Evolutionary conservation across 2,888 invertebrate species (phyloP), one percentile per base, ranked within the genome.

Genomic region (Pseudococcus viburni): DNA sequence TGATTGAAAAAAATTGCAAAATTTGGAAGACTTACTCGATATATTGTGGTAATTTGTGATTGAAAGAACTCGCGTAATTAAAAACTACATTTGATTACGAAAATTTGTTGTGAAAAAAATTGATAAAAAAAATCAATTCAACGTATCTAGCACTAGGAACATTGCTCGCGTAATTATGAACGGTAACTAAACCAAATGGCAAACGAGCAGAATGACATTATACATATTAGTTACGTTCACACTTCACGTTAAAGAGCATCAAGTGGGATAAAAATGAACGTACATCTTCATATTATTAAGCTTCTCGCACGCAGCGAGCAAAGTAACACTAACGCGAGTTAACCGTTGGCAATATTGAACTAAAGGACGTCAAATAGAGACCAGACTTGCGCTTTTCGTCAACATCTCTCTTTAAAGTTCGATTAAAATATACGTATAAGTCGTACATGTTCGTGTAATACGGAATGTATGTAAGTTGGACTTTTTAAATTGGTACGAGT

Each of bases 251-350:
- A 83, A 83, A 83, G 64, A 64, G 80, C 80, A 83, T 83, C 80
- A 83, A 83, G 80, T 83, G 80, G 80, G 80, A 83, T 83, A 83
- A 83, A 83, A 83, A 83, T 42, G 80, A 19, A 83, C 80, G 80
- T 33, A 39, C 80, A 83, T 83, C 73, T 73, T 73, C 19, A 8
- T 83, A 83, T 8, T 64, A 64, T 42, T 46, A 46, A 83, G 46
- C 33, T 83, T 83, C 80, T 83, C 80, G 46, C 80, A 83, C 80
- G 80, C 80, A 83, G 80, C 80, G 80, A 83, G 80, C 80, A 22
- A 46, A 83, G 73, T 73, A 33, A 73, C 46, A 83, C 80, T 46
- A 46, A 42, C 80, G 80, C n/a, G n/a, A 12, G 39, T 83, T 83
- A 83, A 83, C 46, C 80, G n/a, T 83, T 77, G 4, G 19, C 80